A percentile compares a stretch with the other conserved stretches of the same genome.
These are phyloP conservation scores for Protosalanx chinensis DNA, from an alignment of 2,797 vertebrate species.

Conservation along the genomic window DNA sequence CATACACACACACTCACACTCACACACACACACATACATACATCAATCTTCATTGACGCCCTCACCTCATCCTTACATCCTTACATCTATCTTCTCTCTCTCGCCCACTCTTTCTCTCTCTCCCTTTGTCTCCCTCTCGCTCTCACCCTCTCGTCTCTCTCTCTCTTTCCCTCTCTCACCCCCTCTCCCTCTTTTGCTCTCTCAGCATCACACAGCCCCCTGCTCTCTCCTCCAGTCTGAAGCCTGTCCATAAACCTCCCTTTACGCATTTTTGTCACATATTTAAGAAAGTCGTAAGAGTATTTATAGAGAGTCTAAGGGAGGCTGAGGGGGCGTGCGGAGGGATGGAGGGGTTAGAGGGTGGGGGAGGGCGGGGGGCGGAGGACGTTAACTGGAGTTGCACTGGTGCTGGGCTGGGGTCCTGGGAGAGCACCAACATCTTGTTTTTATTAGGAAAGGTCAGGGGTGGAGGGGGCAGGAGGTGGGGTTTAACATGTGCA, in stretches of 20 bases:
- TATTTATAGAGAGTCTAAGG: slow-evolving; percentile 59
- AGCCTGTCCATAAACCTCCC: slow-evolving; percentile 54
- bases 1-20: slow-evolving; percentile 11
- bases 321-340: slow-evolving; percentile 23
- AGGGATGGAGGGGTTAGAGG: neutral
- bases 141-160: neutral
- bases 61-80: neutral
- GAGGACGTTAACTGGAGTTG: slow-evolving; percentile 48
- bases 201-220: slow-evolving; percentile 26
- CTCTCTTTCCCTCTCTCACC: neutral
- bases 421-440: slow-evolving; percentile 67
- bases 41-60: neutral
- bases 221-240: slow-evolving; percentile 43
- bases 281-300: slow-evolving; percentile 67
- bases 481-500: slow-evolving; percentile 43
- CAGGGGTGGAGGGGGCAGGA: slow-evolving; percentile 32
- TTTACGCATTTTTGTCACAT: slow-evolving; percentile 69
- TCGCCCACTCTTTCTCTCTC: neutral
- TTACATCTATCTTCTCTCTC: neutral
- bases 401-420: slow-evolving; percentile 53
- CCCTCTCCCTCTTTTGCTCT: neutral
- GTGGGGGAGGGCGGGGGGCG: slow-evolving; percentile 22
- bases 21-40: slow-evolving; percentile 9
- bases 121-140: neutral
- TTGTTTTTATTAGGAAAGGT: slow-evolving; percentile 73